Percentiles rank a stretch among this genome's conserved stretches.
phyloP scores from a whole-genome alignment of 2,888 invertebrate species.

The Polydrusus tereticollis region DNA sequence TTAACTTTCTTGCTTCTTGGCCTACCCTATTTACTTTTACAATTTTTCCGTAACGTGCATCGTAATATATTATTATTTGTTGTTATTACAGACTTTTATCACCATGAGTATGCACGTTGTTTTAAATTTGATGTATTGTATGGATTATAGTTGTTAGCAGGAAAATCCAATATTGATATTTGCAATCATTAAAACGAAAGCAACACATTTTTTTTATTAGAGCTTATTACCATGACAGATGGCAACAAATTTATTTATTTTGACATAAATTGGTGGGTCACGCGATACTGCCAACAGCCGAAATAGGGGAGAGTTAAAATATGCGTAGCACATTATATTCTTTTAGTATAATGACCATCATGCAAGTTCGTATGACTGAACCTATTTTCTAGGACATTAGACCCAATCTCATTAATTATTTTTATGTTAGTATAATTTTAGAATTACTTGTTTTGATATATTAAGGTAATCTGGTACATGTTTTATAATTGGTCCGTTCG shows the following conservation, averaged over 20 bases:
- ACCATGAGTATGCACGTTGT: too few species aligned
- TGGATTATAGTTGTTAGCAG: not conserved
- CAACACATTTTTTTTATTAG: conserved; percentile 3
- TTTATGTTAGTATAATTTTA: not conserved
- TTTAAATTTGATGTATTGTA: not conserved
- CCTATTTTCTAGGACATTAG: conserved; percentile 25
- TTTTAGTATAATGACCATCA: conserved; percentile 33
- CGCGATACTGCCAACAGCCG: conserved; percentile 33
- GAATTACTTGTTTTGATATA: not conserved
- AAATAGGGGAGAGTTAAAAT: conserved; percentile 26
- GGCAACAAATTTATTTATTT: conserved; percentile 41
- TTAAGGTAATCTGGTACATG: not conserved
- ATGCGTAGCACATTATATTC: conserved; percentile 33
- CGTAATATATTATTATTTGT: too few species aligned
- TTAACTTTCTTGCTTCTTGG: too few species aligned
- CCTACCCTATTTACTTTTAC: too few species aligned
- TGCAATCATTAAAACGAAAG: not conserved
- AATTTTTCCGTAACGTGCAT: too few species aligned
- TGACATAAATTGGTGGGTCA: conserved; percentile 42
- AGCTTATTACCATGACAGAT: conserved; percentile 36
- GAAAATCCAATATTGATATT: conserved; percentile 2
- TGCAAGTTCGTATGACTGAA: conserved; percentile 35
- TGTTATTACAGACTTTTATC: too few species aligned
- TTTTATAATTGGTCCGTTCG: not conserved
- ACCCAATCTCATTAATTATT: conserved; percentile 10